Base-by-base conservation (phyloP, 2,888 invertebrate genomes). In the Dione vanillae region DNA sequence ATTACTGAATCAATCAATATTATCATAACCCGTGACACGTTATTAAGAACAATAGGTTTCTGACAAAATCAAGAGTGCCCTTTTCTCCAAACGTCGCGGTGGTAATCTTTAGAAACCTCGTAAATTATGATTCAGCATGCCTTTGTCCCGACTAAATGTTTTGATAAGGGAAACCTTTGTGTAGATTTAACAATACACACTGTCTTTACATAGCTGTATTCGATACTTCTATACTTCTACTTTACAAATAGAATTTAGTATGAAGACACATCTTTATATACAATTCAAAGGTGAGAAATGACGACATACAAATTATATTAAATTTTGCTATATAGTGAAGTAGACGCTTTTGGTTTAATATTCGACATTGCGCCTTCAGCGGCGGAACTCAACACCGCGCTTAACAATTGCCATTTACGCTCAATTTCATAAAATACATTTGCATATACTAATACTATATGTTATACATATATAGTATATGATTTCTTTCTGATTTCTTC, bases 141-240 rank as follows among this genome's bases (percentile, higher is more conserved):
- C 72, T 72, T 68, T 68, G 67, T 68, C n/a, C 64, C 16, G 69
- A 47, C 61, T 66, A 20, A 65, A 68, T 71, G 71, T 73, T 73
- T 58, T 70, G 69, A 74, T 72, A 72, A 70, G 67, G 69, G 61
- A 65, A 69, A 20, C 71, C 69, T 71, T 71, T 71, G 68, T 67
- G 61, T 69, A 19, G 19, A 54, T 35, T 49, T 52, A 51, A 61
- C 61, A 68, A 62, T 68, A 52, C 54, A 16, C 11, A 35, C 68
- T 62, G 54, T 54, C 54, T 47, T 37, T 45, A 54, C 37, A 14
- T 54, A 37, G 45, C 54, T 40, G 47, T 64, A 56, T 56, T 64
- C 54, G 54, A 40, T 20, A 41, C 10, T 27, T 27, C 27, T 41
- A 41, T 45, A n/a, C 1, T 1, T 45, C 16, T 43, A 0, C 40